Conservation (phyloP, 2,797 vertebrate genomes). For the Odontamblyopus rebecca region DNA sequence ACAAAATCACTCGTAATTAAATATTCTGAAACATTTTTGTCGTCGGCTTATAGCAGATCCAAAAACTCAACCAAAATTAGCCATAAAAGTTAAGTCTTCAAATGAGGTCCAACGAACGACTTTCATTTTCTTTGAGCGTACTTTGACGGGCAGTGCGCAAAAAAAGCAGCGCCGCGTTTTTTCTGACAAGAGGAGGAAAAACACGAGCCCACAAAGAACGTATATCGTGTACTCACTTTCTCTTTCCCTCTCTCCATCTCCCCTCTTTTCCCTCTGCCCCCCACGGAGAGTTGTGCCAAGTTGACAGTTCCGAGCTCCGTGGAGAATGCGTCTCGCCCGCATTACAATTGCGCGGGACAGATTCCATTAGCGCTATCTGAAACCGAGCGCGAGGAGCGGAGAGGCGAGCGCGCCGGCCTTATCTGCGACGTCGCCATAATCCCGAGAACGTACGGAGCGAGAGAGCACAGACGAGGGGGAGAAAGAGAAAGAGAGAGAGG, state of each 20-base stretch:
- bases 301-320: constrained; percentile 99
- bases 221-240: neutral
- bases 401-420: constrained; percentile 79
- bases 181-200: constrained; percentile 46
- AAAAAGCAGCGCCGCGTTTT: constrained; percentile 40
- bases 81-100: neutral
- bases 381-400: constrained; percentile 92
- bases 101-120: neutral
- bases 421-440: constrained; percentile 83
- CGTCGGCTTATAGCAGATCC: too few relatives aligned
- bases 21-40: too few relatives aligned
- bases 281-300: constrained; percentile 68
- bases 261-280: constrained; percentile 35
- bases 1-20: too few relatives aligned
- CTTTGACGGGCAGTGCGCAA: constrained; percentile 28
- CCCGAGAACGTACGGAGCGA: constrained; percentile 62
- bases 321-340: constrained; percentile 98
- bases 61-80: neutral
- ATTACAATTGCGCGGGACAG: constrained; percentile 99
- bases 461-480: constrained; percentile 15
- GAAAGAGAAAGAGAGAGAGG: neutral
- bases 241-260: constrained; percentile 55
- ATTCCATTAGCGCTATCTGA: constrained; percentile 99
- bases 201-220: neutral
- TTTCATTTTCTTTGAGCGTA: constrained; percentile 16